phyloP scores from a whole-genome alignment of 2,888 invertebrate genomes.

The Mythimna albipuncta region DNA sequence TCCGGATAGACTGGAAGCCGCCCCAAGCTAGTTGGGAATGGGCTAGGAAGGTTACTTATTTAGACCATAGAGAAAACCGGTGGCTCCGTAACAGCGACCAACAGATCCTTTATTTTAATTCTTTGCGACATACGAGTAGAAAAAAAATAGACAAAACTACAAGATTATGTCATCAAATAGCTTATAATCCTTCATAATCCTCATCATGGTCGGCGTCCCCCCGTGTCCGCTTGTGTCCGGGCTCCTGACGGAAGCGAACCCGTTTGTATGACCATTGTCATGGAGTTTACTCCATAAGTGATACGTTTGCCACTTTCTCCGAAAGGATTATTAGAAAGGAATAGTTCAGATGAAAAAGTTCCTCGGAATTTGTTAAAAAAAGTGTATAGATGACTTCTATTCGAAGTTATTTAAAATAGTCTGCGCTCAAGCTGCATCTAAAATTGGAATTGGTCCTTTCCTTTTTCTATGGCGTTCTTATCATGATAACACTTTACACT shows the following conservation, averaged over 20 bases:
- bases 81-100: background rate
- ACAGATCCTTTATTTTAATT: background rate
- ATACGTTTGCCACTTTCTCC: constrained; percentile 39
- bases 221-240: background rate
- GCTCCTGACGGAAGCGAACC: constrained; percentile 37
- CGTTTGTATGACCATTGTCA: constrained; percentile 8
- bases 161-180: constrained; percentile 31
- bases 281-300: constrained; percentile 36
- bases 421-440: too few species aligned
- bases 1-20: too few species aligned
- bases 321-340: constrained; percentile 6
- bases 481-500: too few species aligned
- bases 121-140: background rate
- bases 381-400: too few species aligned
- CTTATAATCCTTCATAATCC: constrained; percentile 31
- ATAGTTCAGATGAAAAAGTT: background rate
- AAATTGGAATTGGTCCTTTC: too few species aligned
- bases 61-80: background rate
- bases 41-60: too few species aligned
- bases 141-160: background rate
- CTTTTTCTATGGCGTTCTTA: too few species aligned
- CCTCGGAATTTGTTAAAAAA: background rate
- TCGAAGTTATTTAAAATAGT: too few species aligned
- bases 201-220: constrained; percentile 19
- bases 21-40: too few species aligned